Base-by-base conservation (phyloP, 2,797 vertebrate species). In the Danio choprae region DNA sequence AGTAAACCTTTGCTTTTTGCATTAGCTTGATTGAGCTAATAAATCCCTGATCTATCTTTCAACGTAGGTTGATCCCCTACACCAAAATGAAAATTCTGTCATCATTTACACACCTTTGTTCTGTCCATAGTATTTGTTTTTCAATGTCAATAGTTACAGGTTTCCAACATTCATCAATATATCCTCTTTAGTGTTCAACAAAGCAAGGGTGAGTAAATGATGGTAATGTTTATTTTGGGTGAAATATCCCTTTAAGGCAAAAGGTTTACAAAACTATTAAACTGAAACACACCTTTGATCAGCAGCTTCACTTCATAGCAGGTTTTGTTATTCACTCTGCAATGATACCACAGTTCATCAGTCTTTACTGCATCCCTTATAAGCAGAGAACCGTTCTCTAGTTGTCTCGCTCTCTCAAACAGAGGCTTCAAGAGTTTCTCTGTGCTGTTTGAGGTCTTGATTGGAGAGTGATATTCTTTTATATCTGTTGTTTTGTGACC, bases 271-370 rank as follows among this genome's bases (percentile, higher is more conserved):
- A 29, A n/a, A 29, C 1, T 55, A 44, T 6, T 16, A 0, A 59
- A 74, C 40, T 41, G 8, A 7, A 69, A 72, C 80, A n/a, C 15
- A 82, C 77, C 80, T 84, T 67, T 73, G 3, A 84, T 3, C 0
- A 0, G 2, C 22, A 84, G 50, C 38, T 71, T 80, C 12, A 84
- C 4, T 4, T 80, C 29, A 79, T 51, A 76, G 65, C 83, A 84
- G 50, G 41, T 46, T 29, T 58, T 40, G 8, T 15, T 6, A 40
- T 50, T 51, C 46, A 68, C 55, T 50, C 40, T 62, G 65, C 83
- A 84, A 43, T 4, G 80, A 68, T 80, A 84, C 83, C 80, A 84
- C 11, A 1, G 16, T 6, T 18, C 60, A 82, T 84, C 83, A 8
- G 4, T 11, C 2, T 16, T n/a, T 11, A 36, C 44, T 41, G 67